phyloP scores from a whole-genome alignment of 2,113 vertebrate species.

The Salvelinus sp. region DNA sequence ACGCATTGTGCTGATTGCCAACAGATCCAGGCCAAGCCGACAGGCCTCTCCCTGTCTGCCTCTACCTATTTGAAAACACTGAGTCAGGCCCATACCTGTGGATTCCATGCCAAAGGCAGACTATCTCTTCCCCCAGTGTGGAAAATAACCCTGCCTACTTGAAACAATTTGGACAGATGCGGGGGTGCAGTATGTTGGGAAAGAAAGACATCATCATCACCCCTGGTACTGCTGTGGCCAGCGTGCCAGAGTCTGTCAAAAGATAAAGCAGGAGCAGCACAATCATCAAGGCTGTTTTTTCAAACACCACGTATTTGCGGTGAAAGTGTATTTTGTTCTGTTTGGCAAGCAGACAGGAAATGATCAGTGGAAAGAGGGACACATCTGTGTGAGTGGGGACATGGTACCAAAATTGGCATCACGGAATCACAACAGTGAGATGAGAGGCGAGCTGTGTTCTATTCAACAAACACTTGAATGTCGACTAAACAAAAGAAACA shows the following conservation, averaged over 20 bases:
- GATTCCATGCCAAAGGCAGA: slow-evolving; percentile 14
- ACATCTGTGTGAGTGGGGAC: slow-evolving; percentile 36
- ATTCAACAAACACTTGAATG: slow-evolving; percentile 34
- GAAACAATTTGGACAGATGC: slow-evolving; percentile 18
- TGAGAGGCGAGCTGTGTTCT: slow-evolving; percentile 29
- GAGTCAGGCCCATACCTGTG: slow-evolving; percentile 2
- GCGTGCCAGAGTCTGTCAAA: slow-evolving; percentile 21
- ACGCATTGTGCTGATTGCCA: slow-evolving; percentile 50
- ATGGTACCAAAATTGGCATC: slow-evolving; percentile 23
- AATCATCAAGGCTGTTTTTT: neutral
- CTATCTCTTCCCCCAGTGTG: neutral
- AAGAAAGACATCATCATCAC: neutral
- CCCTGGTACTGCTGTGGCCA: neutral
- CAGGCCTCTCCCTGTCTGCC: slow-evolving; percentile 21
- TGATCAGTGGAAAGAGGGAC: slow-evolving; percentile 1
- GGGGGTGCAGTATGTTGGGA: neutral
- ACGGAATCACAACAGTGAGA: slow-evolving; percentile 23
- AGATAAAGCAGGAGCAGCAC: neutral
- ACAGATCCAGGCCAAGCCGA: slow-evolving; percentile 41
- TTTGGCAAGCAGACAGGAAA: slow-evolving; percentile 24
- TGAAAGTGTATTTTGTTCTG: neutral
- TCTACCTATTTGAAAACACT: slow-evolving; percentile 18
- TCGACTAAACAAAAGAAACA: slow-evolving; percentile 19
- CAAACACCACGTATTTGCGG: neutral
- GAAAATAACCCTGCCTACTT: slow-evolving; percentile 18